phyloP scores from a whole-genome alignment of 2,113 vertebrate species.

The Cromileptes altivelis region DNA sequence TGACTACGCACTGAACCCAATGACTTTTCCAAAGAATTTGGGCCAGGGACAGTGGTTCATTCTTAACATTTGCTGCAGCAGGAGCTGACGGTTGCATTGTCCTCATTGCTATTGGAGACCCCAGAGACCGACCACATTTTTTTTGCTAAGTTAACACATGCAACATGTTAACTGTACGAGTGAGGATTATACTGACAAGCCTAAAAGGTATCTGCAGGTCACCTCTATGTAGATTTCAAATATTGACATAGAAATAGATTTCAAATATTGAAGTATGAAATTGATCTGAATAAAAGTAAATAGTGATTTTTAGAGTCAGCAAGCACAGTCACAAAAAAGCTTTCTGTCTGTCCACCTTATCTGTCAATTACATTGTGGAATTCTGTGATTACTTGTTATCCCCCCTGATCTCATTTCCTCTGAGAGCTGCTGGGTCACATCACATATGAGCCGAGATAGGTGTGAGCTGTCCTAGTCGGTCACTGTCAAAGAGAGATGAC shows the following conservation, averaged over 20 bases:
- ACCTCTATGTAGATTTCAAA: background rate
- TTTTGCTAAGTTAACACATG: background rate
- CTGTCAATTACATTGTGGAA: background rate
- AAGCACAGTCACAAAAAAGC: background rate
- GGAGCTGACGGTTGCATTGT: background rate
- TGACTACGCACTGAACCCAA: constrained; percentile 36
- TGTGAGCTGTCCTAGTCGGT: background rate
- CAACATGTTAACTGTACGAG: background rate
- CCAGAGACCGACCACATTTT: background rate
- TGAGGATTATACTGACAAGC: background rate
- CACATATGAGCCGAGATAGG: background rate
- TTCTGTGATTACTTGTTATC: constrained; percentile 18
- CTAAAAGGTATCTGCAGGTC: background rate
- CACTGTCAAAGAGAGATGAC: background rate
- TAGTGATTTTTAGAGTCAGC: background rate
- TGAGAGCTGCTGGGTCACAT: constrained; percentile 11
- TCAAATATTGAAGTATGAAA: constrained; percentile 15
- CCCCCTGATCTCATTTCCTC: constrained; percentile 29
- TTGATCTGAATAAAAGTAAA: background rate
- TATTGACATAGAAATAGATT: no score
- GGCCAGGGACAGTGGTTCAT: constrained; percentile 9
- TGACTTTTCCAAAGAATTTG: background rate
- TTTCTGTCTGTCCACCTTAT: background rate
- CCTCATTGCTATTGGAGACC: background rate
- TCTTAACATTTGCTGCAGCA: constrained; percentile 27